Conservation (phyloP, 2,797 vertebrate genomes). For the Molothrus aeneus region DNA sequence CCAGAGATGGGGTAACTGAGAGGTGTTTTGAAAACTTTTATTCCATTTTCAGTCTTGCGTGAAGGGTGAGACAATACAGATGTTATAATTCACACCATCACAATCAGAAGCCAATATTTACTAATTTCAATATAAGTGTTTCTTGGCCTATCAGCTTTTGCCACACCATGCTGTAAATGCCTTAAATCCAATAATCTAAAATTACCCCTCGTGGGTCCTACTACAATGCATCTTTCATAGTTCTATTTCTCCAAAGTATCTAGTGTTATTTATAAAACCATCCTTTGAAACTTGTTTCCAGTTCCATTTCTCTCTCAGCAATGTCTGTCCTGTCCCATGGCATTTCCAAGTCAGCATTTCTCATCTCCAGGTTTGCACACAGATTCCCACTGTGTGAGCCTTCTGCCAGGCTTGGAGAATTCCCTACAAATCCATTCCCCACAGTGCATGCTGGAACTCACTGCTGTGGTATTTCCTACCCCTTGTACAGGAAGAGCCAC, state of each 20-base stretch:
- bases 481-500: not conserved
- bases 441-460: not conserved
- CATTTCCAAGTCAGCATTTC: not conserved
- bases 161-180: not conserved
- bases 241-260: not conserved
- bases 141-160: not conserved
- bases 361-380: not conserved
- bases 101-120: not conserved
- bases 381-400: not conserved
- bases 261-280: not conserved
- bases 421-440: not conserved
- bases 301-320: not conserved
- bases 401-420: not conserved
- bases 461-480: not conserved
- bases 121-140: not conserved
- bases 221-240: not conserved
- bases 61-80: not conserved
- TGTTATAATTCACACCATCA: not conserved
- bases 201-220: not conserved
- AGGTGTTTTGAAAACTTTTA: not conserved
- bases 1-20: not conserved
- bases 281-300: not conserved
- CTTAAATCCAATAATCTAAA: not conserved
- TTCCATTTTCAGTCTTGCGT: not conserved
- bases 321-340: not conserved